Evolutionary conservation across 2,113 vertebrate species (phyloP).

Genomic region (Macrotis lagotis): DNA sequence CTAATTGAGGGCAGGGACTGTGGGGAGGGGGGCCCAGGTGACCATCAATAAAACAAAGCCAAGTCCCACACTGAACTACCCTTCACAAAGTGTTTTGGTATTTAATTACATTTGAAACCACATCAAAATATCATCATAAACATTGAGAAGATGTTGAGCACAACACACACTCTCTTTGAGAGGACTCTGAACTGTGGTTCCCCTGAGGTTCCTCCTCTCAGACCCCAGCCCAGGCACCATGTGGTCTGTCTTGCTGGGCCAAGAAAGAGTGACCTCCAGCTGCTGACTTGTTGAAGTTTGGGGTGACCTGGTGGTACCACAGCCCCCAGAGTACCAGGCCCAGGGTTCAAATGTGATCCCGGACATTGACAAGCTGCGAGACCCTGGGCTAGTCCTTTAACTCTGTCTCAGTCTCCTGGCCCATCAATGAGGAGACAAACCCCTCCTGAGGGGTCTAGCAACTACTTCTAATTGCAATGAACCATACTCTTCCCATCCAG

Average conservation of each 20-base stretch:
- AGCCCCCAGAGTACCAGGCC: background rate
- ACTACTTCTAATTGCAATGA: no score
- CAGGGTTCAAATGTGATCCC: no score
- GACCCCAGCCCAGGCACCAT: slow-evolving; percentile 7
- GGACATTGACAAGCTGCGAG: background rate
- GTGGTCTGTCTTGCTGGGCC: no score
- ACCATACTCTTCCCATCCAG: no score
- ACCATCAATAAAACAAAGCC: background rate
- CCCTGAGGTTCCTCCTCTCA: background rate
- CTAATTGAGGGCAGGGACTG: background rate
- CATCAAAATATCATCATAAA: slow-evolving; percentile 55
- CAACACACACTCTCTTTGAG: background rate
- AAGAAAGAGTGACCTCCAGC: no score
- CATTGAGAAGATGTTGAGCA: slow-evolving; percentile 53
- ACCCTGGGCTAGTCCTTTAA: background rate
- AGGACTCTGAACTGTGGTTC: slow-evolving; percentile 49
- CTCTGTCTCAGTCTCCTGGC: no score
- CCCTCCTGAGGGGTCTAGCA: no score
- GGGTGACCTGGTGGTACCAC: no score
- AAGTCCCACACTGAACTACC: background rate
- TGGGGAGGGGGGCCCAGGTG: accelerated
- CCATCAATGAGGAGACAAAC: no score
- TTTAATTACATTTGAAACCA: slow-evolving; percentile 58
- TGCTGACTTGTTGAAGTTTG: background rate
- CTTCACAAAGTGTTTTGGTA: background rate